These are phyloP conservation scores for Trochalopteron elliotii DNA, from an alignment of 2,113 vertebrate genomes.

Conservation along the genomic window DNA sequence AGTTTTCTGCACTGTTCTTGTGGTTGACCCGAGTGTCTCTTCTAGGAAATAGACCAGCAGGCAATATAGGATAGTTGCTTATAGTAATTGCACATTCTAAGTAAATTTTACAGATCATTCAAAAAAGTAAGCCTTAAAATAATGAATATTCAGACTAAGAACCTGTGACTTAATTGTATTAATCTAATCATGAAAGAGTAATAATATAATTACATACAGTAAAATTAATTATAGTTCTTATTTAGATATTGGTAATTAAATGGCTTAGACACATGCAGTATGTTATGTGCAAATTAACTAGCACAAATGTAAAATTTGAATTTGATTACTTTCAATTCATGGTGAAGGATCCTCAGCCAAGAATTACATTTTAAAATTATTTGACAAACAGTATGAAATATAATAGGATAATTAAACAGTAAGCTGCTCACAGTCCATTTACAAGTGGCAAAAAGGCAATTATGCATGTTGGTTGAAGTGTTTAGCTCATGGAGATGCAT, in stretches of 20 bases:
- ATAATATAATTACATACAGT: not conserved
- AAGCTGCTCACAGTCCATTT: not conserved
- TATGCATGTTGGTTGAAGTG: not conserved
- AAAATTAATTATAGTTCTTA: not conserved
- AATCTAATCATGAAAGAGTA: not conserved
- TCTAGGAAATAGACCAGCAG: not conserved
- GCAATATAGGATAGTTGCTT: not conserved
- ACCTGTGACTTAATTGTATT: not conserved
- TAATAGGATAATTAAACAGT: not conserved
- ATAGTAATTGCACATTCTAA: not conserved
- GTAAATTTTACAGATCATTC: not conserved
- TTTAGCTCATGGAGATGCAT: not conserved
- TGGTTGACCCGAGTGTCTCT: not conserved
- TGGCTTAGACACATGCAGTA: not conserved
- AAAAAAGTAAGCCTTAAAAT: not conserved
- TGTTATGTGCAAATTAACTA: not conserved
- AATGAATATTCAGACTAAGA: not conserved
- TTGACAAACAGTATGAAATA: not conserved
- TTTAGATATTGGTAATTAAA: not conserved
- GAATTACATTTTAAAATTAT: not conserved
- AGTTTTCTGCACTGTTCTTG: not conserved
- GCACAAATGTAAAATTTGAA: not conserved
- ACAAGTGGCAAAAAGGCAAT: not conserved
- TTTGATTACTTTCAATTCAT: not conserved
- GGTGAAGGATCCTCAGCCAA: not conserved